phyloP scores from a whole-genome alignment of 2,888 invertebrate species.

The Hirtodrosophila trivittata region DNA sequence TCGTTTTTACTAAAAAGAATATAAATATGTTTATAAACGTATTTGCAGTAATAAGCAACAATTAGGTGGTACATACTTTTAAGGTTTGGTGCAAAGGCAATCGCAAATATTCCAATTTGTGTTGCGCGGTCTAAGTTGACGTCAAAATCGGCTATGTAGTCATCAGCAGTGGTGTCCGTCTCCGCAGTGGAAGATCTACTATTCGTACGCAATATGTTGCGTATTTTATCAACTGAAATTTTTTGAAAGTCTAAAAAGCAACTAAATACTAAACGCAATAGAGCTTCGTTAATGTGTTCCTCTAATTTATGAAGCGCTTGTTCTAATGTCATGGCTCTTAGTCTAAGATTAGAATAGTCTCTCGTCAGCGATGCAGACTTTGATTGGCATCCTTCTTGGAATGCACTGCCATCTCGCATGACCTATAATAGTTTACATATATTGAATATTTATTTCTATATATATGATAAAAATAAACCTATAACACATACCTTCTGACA shows the following conservation, averaged over 20 bases:
- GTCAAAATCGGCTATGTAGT: conserved; percentile 82
- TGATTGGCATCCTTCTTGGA: conserved; percentile 76
- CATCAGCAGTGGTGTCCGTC: conserved; percentile 72
- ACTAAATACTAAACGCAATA: conserved; percentile 79
- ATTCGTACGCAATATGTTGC: conserved; percentile 51
- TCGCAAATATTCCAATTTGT: conserved; percentile 83
- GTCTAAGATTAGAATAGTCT: conserved; percentile 70
- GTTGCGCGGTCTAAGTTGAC: conserved; percentile 82
- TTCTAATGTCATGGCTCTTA: conserved; percentile 80
- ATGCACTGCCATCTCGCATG: conserved; percentile 78
- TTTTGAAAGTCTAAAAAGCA: conserved; percentile 79
- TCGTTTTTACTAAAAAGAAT: conserved; percentile 72
- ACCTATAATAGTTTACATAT: conserved; percentile 49
- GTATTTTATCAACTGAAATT: conserved; percentile 79
- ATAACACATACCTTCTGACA: conserved; percentile 83
- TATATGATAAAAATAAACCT: not conserved
- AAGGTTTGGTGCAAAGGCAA: conserved; percentile 76
- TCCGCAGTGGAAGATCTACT: conserved; percentile 21
- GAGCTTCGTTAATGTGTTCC: conserved; percentile 80
- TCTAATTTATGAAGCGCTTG: conserved; percentile 81
- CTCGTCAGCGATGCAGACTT: conserved; percentile 5
- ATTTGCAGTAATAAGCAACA: too few species aligned
- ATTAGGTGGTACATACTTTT: conserved; percentile 60
- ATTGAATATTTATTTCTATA: not conserved
- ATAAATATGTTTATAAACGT: not conserved